phyloP scores from a whole-genome alignment of 2,888 invertebrate species.

The Amphipyra tragopoginis region DNA sequence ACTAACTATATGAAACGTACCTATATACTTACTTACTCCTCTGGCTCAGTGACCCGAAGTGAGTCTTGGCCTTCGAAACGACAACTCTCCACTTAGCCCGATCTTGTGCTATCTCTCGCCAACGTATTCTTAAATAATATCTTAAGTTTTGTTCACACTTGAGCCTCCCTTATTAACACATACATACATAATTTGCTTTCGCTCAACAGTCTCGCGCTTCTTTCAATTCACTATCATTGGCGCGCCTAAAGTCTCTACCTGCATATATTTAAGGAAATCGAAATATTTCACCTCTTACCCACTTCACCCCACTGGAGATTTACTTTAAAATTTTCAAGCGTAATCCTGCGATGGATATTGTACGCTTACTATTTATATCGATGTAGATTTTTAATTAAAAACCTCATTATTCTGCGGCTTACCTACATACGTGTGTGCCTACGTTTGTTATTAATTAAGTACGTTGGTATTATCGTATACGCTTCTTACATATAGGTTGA shows the following conservation, averaged over 20 bases:
- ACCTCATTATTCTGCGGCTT: conserved; percentile 53
- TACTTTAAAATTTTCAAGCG: conserved; percentile 61
- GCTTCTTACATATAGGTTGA: conserved; percentile 27
- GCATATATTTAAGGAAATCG: conserved; percentile 68
- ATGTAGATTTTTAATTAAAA: conserved; percentile 55
- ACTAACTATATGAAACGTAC: no score
- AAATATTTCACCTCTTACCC: conserved; percentile 72
- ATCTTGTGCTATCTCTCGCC: no score
- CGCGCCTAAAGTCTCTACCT: conserved; percentile 53
- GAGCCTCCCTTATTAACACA: no score
- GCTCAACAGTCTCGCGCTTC: conserved; percentile 51
- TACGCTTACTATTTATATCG: conserved; percentile 45
- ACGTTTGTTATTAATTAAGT: conserved; percentile 54
- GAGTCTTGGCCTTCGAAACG: no score
- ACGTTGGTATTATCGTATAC: conserved; percentile 39
- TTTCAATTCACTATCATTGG: conserved; percentile 52
- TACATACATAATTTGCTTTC: no score
- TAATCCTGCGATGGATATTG: conserved; percentile 41
- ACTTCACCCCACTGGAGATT: conserved; percentile 40
- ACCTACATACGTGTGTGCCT: conserved; percentile 49
- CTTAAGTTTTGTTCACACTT: no score
- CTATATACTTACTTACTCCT: no score
- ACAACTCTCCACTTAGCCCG: no score
- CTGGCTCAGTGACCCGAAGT: no score
- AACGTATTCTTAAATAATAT: neutral